phyloP scores from a whole-genome alignment of 1,140 invertebrate species.

The Microplitis mediator region DNA sequence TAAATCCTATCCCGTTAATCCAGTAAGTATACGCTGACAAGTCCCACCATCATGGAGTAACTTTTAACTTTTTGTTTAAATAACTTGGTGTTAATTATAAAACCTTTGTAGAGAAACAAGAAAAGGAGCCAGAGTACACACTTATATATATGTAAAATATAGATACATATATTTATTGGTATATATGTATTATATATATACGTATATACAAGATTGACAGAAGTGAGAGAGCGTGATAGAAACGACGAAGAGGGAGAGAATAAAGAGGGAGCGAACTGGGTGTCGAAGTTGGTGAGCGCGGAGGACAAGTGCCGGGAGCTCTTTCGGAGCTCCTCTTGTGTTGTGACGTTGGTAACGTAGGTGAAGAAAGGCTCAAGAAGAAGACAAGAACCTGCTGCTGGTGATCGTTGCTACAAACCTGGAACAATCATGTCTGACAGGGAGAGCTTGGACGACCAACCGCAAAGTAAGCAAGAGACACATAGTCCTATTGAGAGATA shows the following conservation, averaged over 20 bases:
- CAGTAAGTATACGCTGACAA: neutral
- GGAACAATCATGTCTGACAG: slow-evolving; percentile 64
- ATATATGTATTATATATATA: neutral
- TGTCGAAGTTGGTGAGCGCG: slow-evolving; percentile 21
- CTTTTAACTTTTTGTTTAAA: too few species aligned
- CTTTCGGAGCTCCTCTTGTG: slow-evolving; percentile 14
- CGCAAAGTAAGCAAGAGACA: slow-evolving; percentile 59
- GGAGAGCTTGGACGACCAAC: slow-evolving; percentile 67
- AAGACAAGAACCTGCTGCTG: too few species aligned
- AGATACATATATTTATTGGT: neutral
- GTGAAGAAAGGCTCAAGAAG: slow-evolving; percentile 9
- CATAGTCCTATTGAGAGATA: neutral
- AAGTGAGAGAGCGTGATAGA: neutral
- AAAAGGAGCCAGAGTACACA: too few species aligned
- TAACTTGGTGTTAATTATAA: too few species aligned
- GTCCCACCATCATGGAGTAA: neutral
- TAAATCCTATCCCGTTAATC: too few species aligned
- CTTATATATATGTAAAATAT: neutral
- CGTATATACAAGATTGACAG: neutral
- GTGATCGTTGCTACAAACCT: slow-evolving; percentile 37
- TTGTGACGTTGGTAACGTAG: slow-evolving; percentile 12
- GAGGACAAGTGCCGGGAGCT: slow-evolving; percentile 27
- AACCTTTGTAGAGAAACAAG: too few species aligned
- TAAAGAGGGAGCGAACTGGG: slow-evolving; percentile 18
- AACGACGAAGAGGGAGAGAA: slow-evolving; percentile 8